These are phyloP conservation scores for Euura lappo DNA, from an alignment of 1,140 invertebrate species.

Conservation along the genomic window DNA sequence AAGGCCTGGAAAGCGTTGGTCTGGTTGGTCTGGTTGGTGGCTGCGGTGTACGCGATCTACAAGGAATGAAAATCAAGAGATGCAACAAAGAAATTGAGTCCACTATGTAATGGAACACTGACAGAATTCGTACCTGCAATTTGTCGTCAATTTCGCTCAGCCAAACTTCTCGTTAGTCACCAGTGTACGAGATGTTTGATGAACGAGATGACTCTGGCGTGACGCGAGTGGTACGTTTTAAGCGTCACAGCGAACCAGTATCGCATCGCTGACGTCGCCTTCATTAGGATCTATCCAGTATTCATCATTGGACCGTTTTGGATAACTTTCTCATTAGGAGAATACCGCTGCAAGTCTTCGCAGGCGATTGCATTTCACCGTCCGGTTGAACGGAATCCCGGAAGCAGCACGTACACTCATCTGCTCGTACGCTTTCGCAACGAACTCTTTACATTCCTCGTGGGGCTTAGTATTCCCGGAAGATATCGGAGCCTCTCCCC, in stretches of 20 bases:
- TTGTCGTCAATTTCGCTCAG: constrained; percentile 73
- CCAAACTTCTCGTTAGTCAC: constrained; percentile 72
- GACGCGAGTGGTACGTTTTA: constrained; percentile 72
- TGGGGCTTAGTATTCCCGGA: constrained; percentile 74
- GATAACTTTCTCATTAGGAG: no score
- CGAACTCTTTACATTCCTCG: constrained; percentile 73
- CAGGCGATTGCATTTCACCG: constrained; percentile 80
- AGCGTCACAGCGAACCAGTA: constrained; percentile 80
- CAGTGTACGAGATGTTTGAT: constrained; percentile 64
- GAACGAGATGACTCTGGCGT: constrained; percentile 72
- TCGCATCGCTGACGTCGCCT: constrained; percentile 79
- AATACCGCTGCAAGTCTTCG: constrained; percentile 76
- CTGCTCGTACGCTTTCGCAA: constrained; percentile 81
- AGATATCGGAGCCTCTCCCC: constrained; percentile 72
- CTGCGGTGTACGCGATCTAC: constrained; percentile 86
- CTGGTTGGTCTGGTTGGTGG: constrained; percentile 82
- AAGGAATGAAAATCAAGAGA: constrained; percentile 26
- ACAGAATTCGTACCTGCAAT: constrained; percentile 63
- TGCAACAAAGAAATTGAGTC: no score
- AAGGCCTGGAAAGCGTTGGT: constrained; percentile 83
- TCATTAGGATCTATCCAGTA: constrained; percentile 93
- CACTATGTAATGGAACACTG: no score
- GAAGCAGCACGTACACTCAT: constrained; percentile 73
- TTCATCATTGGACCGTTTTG: constrained; percentile 63
- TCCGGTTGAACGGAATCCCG: constrained; percentile 79